Conservation (phyloP, 2,113 vertebrate genomes). For the Sander vitreus region DNA sequence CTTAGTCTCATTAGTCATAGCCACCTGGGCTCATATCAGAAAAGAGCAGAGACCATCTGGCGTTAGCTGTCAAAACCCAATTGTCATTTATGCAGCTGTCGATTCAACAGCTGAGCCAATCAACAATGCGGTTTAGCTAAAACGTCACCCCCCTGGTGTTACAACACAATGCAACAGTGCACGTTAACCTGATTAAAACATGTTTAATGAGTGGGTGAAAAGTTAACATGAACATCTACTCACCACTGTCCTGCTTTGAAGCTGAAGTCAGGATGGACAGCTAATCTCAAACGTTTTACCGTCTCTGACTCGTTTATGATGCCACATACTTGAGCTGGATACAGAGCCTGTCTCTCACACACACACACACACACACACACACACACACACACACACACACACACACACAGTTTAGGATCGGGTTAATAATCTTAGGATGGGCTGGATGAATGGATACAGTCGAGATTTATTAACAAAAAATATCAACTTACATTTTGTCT, state of each 20-base stretch:
- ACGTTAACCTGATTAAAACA: neutral
- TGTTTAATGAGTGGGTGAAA: neutral
- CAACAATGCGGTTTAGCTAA: neutral
- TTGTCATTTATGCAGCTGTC: neutral
- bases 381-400: neutral
- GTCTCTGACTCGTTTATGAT: constrained; percentile 85
- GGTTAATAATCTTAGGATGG: neutral
- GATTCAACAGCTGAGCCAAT: neutral
- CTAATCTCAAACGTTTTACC: constrained; percentile 89
- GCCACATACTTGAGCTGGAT: constrained; percentile 89
- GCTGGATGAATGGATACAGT: neutral
- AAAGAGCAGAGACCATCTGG: neutral
- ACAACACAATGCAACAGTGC: neutral
- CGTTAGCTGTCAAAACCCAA: neutral
- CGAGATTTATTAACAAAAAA: neutral
- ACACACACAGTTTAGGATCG: neutral
- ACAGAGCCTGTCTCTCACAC: constrained; percentile 85
- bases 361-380: neutral
- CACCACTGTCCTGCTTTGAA: constrained; percentile 97
- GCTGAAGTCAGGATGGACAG: constrained; percentile 88
- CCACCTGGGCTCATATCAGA: constrained; percentile 9
- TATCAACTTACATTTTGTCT: constrained; percentile 88
- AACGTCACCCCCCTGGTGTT: neutral
- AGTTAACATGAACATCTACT: constrained; percentile 56
- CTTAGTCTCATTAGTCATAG: constrained; percentile 53